Base-by-base conservation (phyloP, 2,113 vertebrate genomes). In the Phaetusa simplex region DNA sequence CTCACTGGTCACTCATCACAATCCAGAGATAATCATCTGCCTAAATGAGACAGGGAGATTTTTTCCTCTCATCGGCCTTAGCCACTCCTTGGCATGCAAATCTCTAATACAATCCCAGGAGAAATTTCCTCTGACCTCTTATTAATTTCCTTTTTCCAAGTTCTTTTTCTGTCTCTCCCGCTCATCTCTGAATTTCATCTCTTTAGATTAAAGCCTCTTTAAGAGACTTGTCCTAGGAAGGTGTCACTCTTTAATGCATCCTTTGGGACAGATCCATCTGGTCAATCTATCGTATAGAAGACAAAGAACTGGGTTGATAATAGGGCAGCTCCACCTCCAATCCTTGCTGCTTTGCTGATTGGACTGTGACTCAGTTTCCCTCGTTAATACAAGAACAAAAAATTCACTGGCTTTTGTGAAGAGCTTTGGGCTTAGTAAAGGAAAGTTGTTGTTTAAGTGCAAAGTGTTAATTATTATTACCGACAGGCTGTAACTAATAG, bases 401-500 rank as follows among this genome's bases (percentile, higher is more conserved):
- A 59, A 76, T 27, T 82, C 36, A 27, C 30, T 49, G 32, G 32
- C 24, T 34, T 91, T 80, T 90, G 67, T 73, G 76, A 79, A 74
- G 29, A 65, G 42, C 38, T 96, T 94, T 61, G 52, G 43, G 66
- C 29, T 82, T 56, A 62, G 30, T 22, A 66, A 94, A 85, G 30
- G 52, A 76, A 93, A 91, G 16, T 34, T 91, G 40, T 34, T 55
- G 56, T 96, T 89, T 82, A 87, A 93, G 59, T 30, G 14, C 20
- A 52, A 45, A 43, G 21, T 69, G 65, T 91, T 94, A 87, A 95
- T 96, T 93, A 76, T 93, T 91, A 58, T 88, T 93, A 80, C 36
- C 0, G 11, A 50, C 70, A 95, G 82, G 65, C 74, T 94, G 88
- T 93, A 91, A 94, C 84, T 90, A 95, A 93, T 90, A 81, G 95